A percentile compares a stretch with the other conserved stretches of the same genome.
Conservation (phyloP, 1,140 invertebrate species). For the Bombus haemorrhoidalis region DNA sequence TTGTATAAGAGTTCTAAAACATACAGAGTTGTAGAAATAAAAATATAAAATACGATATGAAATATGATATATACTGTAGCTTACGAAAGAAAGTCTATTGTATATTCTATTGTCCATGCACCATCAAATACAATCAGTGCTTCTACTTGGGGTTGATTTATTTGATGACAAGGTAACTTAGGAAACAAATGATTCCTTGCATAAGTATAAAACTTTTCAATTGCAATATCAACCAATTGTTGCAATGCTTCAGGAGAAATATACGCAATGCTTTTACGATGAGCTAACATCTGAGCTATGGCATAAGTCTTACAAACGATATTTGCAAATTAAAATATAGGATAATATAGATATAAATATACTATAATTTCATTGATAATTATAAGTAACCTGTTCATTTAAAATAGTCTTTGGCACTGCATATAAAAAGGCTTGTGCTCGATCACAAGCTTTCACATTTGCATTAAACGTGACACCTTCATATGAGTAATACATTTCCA, state of each 20-base stretch:
- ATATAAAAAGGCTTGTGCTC: slow-evolving; percentile 80
- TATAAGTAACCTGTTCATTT: slow-evolving; percentile 71
- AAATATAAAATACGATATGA: slow-evolving; percentile 5
- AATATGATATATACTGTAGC: slow-evolving; percentile 60
- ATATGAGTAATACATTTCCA: slow-evolving; percentile 88
- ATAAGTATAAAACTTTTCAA: slow-evolving; percentile 64
- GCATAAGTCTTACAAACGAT: slow-evolving; percentile 63
- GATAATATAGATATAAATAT: not conserved
- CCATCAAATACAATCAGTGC: slow-evolving; percentile 82
- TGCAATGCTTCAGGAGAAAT: slow-evolving; percentile 65
- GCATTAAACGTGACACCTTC: slow-evolving; percentile 84
- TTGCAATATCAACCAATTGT: slow-evolving; percentile 58
- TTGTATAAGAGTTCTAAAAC: slow-evolving; percentile 77
- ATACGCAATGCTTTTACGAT: slow-evolving; percentile 63
- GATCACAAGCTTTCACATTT: slow-evolving; percentile 83
- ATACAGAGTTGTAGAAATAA: slow-evolving; percentile 15
- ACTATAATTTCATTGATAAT: slow-evolving; percentile 9
- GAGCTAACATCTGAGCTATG: slow-evolving; percentile 68
- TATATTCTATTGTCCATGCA: slow-evolving; percentile 82
- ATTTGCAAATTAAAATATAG: slow-evolving; percentile 2
- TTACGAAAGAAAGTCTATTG: slow-evolving; percentile 83
- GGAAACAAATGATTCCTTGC: slow-evolving; percentile 65
- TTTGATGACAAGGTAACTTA: slow-evolving; percentile 73
- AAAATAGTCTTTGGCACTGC: slow-evolving; percentile 64
- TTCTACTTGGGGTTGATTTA: slow-evolving; percentile 78